Conservation (phyloP, 2,113 vertebrate genomes). For the Sterna hirundo region DNA sequence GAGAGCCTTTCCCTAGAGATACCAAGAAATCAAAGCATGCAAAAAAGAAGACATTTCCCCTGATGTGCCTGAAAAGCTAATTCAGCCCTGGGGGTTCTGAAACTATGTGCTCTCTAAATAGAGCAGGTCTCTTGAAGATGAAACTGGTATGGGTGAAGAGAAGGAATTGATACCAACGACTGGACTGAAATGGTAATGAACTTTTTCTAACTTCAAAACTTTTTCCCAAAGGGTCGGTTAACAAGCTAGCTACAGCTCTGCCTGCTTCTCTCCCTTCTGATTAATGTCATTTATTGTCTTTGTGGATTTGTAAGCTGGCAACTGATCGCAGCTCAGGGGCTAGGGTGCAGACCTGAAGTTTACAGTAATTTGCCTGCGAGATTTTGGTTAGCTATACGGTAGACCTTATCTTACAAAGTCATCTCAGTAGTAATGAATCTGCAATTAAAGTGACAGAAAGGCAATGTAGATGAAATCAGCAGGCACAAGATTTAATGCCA, state of each 20-base stretch:
- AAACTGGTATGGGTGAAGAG: background rate
- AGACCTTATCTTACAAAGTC: background rate
- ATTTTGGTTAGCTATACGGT: background rate
- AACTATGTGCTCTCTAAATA: background rate
- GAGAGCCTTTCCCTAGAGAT: background rate
- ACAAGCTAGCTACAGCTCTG: background rate
- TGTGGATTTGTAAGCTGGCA: background rate
- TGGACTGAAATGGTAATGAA: constrained; percentile 45
- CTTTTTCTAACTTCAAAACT: background rate
- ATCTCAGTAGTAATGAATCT: background rate
- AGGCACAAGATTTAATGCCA: background rate
- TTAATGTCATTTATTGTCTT: background rate
- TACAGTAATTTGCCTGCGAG: background rate
- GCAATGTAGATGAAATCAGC: background rate
- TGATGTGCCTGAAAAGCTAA: background rate
- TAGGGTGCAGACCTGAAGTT: background rate
- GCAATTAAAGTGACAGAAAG: background rate
- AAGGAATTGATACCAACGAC: background rate
- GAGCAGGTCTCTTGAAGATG: background rate
- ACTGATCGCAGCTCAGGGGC: background rate
- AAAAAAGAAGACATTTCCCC: background rate
- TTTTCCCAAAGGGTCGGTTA: background rate
- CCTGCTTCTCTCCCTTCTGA: background rate
- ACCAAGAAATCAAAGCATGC: background rate
- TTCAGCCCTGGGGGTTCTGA: background rate